A percentile compares a stretch with the other conserved stretches of the same genome.
These are phyloP conservation scores for Heterocephalus glaber DNA, from an alignment of 2,113 vertebrate genomes.

Conservation along the genomic window DNA sequence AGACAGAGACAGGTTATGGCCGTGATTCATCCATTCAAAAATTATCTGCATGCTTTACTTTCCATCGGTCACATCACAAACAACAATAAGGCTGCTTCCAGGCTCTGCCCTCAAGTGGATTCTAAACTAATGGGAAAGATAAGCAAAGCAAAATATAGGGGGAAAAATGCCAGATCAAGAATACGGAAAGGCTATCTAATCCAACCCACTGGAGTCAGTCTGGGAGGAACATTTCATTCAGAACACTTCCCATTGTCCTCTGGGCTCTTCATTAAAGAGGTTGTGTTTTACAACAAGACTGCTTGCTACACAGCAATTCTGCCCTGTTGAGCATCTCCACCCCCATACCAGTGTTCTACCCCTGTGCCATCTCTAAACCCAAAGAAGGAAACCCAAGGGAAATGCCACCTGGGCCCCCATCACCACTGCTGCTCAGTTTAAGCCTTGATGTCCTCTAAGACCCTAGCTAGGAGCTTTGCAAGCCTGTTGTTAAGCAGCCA, in stretches of 20 bases:
- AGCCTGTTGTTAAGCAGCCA: neutral
- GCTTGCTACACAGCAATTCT: neutral
- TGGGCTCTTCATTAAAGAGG: neutral
- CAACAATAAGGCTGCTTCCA: neutral
- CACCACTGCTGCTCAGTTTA: neutral
- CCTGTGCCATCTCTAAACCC: neutral
- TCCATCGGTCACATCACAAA: neutral
- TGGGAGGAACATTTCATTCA: neutral
- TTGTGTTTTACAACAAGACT: neutral
- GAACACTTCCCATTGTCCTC: neutral
- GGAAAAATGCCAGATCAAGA: neutral
- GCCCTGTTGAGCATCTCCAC: neutral
- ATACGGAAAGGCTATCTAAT: neutral
- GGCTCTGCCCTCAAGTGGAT: neutral
- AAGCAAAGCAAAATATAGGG: neutral
- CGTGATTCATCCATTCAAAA: neutral
- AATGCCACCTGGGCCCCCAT: neutral
- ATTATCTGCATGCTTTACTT: constrained; percentile 6
- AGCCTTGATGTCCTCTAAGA: neutral
- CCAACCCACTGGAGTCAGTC: neutral
- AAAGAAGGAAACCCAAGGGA: neutral
- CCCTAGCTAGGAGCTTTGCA: neutral
- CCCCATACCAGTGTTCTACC: rapidly evolving
- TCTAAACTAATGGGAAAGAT: constrained; percentile 40
- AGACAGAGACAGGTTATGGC: neutral